Conservation (phyloP, 2,797 vertebrate species). For the Leontopithecus rosalia region DNA sequence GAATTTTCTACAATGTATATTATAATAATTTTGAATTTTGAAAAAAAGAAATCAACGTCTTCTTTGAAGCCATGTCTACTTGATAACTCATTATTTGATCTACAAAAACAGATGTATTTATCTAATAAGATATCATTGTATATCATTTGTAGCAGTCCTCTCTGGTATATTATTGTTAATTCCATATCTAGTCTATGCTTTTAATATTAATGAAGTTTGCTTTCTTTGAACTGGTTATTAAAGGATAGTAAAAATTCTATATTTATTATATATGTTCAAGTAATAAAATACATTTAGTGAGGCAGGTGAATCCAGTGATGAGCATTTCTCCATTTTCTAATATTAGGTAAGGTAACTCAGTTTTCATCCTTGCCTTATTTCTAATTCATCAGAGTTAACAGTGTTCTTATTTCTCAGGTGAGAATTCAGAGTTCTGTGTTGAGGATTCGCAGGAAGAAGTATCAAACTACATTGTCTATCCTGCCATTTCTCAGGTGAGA, state of each 20-base stretch:
- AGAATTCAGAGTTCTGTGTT: neutral
- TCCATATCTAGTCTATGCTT: neutral
- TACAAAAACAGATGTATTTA: neutral
- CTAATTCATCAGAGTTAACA: neutral
- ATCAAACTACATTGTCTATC: neutral
- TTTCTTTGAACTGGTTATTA: neutral
- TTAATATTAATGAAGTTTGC: neutral
- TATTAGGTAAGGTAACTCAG: neutral
- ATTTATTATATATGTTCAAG: neutral
- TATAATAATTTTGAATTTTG: neutral
- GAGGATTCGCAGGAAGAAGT: neutral
- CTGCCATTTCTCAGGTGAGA: neutral
- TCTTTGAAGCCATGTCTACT: neutral
- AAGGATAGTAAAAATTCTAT: neutral
- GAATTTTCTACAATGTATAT: neutral
- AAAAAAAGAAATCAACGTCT: neutral
- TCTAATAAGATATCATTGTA: neutral
- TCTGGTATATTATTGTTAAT: neutral
- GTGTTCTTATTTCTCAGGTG: neutral
- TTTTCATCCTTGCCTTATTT: neutral
- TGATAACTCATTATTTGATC: neutral
- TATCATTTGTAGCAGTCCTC: neutral
- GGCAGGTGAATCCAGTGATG: neutral
- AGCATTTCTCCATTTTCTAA: conserved; percentile 4
- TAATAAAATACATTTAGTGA: neutral